Percentiles rank a stretch among this genome's conserved stretches.
Conservation (phyloP, 1,140 invertebrate genomes). For the Dufourea novaeangliae region DNA sequence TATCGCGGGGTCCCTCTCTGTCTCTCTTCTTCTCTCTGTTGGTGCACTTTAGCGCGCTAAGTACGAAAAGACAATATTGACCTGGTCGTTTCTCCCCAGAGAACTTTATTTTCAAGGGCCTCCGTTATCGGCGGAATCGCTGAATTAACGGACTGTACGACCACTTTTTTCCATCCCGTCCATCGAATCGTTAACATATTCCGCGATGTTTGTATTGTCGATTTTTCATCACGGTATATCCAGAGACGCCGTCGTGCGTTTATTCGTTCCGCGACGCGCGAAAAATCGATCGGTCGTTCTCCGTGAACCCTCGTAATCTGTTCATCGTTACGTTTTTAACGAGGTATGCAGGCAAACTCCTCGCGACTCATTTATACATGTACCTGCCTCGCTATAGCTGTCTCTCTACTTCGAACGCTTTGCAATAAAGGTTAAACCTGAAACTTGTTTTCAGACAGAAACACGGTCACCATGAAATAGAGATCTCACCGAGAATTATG, state of each 20-base stretch:
- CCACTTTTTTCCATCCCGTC: not conserved
- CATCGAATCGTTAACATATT: not conserved
- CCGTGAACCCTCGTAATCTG: constrained; percentile 17
- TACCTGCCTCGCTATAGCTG: constrained; percentile 1
- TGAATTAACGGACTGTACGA: constrained; percentile 46
- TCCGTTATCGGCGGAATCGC: constrained; percentile 47
- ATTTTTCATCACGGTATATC: not conserved
- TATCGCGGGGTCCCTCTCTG: not conserved
- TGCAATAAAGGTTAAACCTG: not conserved
- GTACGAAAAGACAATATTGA: constrained; percentile 59
- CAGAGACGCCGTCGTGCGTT: not conserved
- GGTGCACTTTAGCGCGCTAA: constrained; percentile 58
- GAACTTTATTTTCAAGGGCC: constrained; percentile 66
- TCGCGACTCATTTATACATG: not conserved
- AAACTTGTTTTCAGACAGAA: not conserved
- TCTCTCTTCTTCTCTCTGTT: not conserved
- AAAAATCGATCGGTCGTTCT: not conserved
- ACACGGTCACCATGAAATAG: not conserved
- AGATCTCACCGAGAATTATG: not conserved
- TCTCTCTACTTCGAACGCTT: not conserved
- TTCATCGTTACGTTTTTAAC: constrained; percentile 22
- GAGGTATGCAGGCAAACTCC: not conserved
- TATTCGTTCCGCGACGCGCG: not conserved
- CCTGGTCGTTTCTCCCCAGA: constrained; percentile 43
- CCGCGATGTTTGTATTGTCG: not conserved